These are phyloP conservation scores for Lordiphosa clarofinis DNA, from an alignment of 1,140 invertebrate genomes.

Conservation along the genomic window DNA sequence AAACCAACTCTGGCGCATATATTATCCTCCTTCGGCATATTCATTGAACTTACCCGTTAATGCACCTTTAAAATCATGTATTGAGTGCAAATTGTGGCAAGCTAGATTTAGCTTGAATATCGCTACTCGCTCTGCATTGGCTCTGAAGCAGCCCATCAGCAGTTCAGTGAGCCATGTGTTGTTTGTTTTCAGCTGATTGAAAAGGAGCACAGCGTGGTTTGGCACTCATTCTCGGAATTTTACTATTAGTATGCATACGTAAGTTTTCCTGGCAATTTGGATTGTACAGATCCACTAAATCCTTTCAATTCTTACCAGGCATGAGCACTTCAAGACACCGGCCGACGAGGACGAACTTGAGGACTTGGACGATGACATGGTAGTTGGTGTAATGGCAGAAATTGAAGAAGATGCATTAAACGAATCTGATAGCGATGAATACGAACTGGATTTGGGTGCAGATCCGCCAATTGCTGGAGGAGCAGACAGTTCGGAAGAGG, in stretches of 20 bases:
- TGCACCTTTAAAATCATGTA: no score
- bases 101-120: no score
- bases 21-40: no score
- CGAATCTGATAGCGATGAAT: conserved; percentile 61
- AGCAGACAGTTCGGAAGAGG: conserved; percentile 33
- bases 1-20: no score
- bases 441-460: conserved; percentile 37
- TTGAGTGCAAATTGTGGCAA: no score
- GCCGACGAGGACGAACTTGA: conserved; percentile 65
- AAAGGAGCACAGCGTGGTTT: no score
- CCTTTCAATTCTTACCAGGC: conserved; percentile 15
- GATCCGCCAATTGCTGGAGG: conserved; percentile 18
- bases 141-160: no score
- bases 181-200: no score
- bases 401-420: conserved; percentile 60
- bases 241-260: conserved; percentile 55
- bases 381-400: conserved; percentile 61
- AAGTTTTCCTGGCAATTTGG: conserved; percentile 10
- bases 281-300: neutral
- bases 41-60: no score
- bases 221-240: no score
- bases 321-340: conserved; percentile 65
- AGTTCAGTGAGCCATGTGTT: no score
- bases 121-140: no score
- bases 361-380: conserved; percentile 66